Evolutionary conservation across 1,140 invertebrate genomes (phyloP).

Genomic region (Plodia interpunctella): DNA sequence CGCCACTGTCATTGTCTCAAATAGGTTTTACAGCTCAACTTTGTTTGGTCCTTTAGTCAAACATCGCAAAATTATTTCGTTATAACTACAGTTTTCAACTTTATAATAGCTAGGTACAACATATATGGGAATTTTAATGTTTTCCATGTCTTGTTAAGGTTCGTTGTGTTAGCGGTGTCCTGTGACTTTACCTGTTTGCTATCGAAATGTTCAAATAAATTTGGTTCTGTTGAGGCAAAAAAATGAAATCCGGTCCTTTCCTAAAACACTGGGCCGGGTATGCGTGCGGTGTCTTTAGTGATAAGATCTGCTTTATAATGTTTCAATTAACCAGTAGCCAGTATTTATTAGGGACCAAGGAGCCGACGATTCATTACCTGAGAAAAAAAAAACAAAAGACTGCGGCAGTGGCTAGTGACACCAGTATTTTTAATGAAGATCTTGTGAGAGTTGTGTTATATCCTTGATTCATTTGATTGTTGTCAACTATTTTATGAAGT

Average conservation of each 20-base stretch:
- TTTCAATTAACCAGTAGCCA: constrained; percentile 70
- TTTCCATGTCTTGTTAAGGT: constrained; percentile 50
- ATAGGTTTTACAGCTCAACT: constrained; percentile 29
- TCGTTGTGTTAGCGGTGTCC: constrained; percentile 31
- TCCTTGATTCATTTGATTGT: background rate
- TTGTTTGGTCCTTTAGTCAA: constrained; percentile 28
- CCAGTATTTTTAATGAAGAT: background rate
- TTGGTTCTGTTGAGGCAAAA: constrained; percentile 11
- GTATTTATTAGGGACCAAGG: constrained; percentile 56
- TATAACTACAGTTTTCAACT: constrained; percentile 12
- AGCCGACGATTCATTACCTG: constrained; percentile 47
- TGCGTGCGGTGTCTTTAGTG: constrained; percentile 40
- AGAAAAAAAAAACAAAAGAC: constrained; percentile 33
- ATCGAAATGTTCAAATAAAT: constrained; percentile 20
- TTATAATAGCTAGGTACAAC: constrained; percentile 19
- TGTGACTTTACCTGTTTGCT: constrained; percentile 43
- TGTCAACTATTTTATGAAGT: background rate
- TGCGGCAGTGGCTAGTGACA: constrained; percentile 20
- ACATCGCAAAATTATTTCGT: constrained; percentile 23
- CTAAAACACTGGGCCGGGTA: constrained; percentile 28
- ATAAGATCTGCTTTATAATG: constrained; percentile 66
- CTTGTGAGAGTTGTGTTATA: background rate
- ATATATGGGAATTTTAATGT: constrained; percentile 10
- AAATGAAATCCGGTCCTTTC: constrained; percentile 29
- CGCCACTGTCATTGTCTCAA: constrained; percentile 22